Conservation (phyloP, 2,797 vertebrate species). For the Rallus crepitans region DNA sequence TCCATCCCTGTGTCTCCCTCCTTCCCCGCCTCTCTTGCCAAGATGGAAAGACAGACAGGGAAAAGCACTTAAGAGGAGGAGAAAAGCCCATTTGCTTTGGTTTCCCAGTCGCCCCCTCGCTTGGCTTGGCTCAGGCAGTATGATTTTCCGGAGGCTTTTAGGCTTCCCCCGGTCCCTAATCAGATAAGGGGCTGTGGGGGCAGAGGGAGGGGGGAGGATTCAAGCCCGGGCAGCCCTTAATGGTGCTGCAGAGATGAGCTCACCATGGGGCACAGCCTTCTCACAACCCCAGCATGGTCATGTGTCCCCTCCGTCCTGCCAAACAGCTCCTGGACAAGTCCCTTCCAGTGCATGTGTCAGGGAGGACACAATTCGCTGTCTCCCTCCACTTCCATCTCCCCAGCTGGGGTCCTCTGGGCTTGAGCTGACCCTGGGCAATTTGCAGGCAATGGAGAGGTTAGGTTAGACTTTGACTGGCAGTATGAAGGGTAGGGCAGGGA, state of each 20-base stretch:
- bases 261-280: not conserved
- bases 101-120: not conserved
- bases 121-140: conserved; percentile 9
- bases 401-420: not conserved
- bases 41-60: not conserved
- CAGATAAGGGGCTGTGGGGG: not conserved
- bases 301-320: not conserved
- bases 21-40: not conserved
- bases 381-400: not conserved
- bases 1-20: not conserved
- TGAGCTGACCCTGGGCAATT: not conserved
- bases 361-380: accelerated
- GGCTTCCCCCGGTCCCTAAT: conserved; percentile 55
- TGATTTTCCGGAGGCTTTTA: conserved; percentile 72
- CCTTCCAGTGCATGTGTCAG: accelerated
- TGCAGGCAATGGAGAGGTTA: not conserved
- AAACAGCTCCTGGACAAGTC: not conserved
- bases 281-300: not conserved
- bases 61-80: conserved; percentile 15
- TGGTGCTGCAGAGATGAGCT: not conserved
- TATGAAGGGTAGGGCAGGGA: not conserved
- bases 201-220: not conserved
- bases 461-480: not conserved
- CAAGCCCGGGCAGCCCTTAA: not conserved
- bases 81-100: conserved; percentile 41